Evolutionary conservation across 2,797 vertebrate genomes (phyloP), one percentile per base, ranked within the genome.

Genomic region (Bovichtus variegatus): DNA sequence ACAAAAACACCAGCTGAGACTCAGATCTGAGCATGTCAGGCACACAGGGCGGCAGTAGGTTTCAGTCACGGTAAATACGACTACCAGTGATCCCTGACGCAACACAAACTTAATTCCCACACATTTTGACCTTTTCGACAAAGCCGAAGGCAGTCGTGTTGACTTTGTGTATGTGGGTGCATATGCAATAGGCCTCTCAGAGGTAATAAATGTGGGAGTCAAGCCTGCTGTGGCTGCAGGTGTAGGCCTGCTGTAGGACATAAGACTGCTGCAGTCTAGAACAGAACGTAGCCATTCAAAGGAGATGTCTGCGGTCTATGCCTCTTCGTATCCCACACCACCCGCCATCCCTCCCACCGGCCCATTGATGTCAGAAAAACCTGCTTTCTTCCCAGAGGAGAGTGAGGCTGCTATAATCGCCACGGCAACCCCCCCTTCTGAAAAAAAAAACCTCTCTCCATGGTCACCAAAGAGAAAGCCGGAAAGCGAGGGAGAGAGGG

Each of bases 361-460:
- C 76, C 80, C 81, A 91, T 76, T 84, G 87, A 89, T 94, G 94
- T 94, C 95, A 94, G 85, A 90, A 94, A 94, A 95, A 94, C 86
- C 92, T 95, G 95, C 86, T 91, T 72, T 82, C 89, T 95, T 95
- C 94, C 91, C 94, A 95, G 88, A 89, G 86, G 89, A 91, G 84
- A 91, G 82, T 63, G 85, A 83, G 83, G 84, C 87, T 41, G 54
- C 74, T 80, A 69, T 76, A 87, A 92, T 91, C 76, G 66, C 92
- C 89, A 90, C 80, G 64, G 90, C 88, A 84, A 91, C 91, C 58
- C 62, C 74, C 73, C 70, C 53, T 53, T 11, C 36, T 21, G 1
- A 51, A 77, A 76, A 82, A 55, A 62, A 82, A 66, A 82, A 69
- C 3, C 58, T 71, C 68, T 72, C 76, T 88, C 85, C 77, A 78